A percentile compares a stretch with the other conserved stretches of the same genome.
phyloP scores from a whole-genome alignment of 2,888 invertebrate species.

The Xestia rhomboidea region DNA sequence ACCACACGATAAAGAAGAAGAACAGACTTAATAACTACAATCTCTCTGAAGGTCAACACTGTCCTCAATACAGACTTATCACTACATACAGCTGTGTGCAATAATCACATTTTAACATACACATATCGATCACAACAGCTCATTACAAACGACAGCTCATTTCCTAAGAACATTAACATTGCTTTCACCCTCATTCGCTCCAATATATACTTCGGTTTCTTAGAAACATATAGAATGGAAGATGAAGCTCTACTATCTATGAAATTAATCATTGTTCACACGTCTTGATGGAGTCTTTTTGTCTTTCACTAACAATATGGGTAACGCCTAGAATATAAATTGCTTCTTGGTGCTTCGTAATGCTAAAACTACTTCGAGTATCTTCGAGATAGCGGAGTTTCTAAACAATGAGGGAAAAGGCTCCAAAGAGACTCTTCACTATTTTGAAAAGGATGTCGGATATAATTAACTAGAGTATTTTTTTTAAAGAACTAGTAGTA shows the following conservation, averaged over 20 bases:
- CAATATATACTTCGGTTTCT: conserved; percentile 28
- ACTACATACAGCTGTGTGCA: conserved; percentile 39
- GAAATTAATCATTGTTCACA: conserved; percentile 34
- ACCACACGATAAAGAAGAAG: too few relatives aligned
- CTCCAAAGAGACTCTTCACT: not conserved
- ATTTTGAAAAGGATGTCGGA: not conserved
- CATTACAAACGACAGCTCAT: conserved; percentile 56
- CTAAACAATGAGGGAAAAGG: not conserved
- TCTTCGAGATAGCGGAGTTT: not conserved
- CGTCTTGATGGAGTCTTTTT: conserved; percentile 10
- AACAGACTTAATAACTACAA: not conserved
- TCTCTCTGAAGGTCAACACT: conserved; percentile 44
- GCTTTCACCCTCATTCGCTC: conserved; percentile 38
- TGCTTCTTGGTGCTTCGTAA: not conserved
- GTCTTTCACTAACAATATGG: not conserved
- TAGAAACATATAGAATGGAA: conserved; percentile 46
- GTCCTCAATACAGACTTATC: conserved; percentile 40
- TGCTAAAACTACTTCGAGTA: not conserved
- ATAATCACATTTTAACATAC: conserved; percentile 30
- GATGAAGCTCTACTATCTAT: conserved; percentile 15
- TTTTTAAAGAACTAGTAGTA: not conserved
- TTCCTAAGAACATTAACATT: conserved; percentile 57
- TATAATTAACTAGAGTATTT: not conserved
- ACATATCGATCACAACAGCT: conserved; percentile 49
- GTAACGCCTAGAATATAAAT: not conserved